A percentile compares a stretch with the other conserved stretches of the same genome.
phyloP scores from a whole-genome alignment of 2,888 invertebrate species.

The Drosophila mettleri region DNA sequence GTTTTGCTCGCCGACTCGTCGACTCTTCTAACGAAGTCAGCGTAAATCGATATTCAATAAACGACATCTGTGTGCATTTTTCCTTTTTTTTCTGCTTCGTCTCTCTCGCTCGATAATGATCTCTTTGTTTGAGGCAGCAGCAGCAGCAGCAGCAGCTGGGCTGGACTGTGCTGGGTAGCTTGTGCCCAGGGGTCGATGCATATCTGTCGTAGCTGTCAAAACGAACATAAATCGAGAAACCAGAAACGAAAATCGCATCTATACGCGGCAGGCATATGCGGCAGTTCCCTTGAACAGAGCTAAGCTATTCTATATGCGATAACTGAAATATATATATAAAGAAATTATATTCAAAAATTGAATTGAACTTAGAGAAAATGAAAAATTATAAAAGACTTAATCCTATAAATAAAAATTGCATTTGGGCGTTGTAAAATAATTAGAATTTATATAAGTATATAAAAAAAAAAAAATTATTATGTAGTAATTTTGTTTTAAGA shows the following conservation, averaged over 20 bases:
- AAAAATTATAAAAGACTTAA: background rate
- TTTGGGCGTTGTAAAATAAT: too few relatives aligned
- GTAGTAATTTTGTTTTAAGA: too few relatives aligned
- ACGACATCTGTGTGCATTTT: slow-evolving; percentile 82
- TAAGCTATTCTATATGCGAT: slow-evolving; percentile 23
- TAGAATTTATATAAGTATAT: too few relatives aligned
- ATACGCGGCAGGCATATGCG: slow-evolving; percentile 75
- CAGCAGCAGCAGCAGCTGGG: slow-evolving; percentile 28
- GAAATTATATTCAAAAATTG: background rate
- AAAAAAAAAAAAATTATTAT: too few relatives aligned
- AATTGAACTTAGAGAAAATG: background rate
- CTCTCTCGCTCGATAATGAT: slow-evolving; percentile 64
- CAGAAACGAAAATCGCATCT: slow-evolving; percentile 47
- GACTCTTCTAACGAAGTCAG: slow-evolving; percentile 68
- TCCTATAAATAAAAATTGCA: too few relatives aligned
- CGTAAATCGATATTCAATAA: slow-evolving; percentile 83
- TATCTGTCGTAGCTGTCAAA: slow-evolving; percentile 79
- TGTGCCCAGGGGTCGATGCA: slow-evolving; percentile 67
- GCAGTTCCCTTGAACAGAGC: slow-evolving; percentile 40
- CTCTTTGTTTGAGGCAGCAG: slow-evolving; percentile 65
- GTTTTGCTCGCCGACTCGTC: slow-evolving; percentile 35
- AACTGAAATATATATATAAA: background rate
- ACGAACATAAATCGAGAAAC: slow-evolving; percentile 51
- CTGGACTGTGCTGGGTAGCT: slow-evolving; percentile 26
- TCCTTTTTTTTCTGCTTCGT: slow-evolving; percentile 8